phyloP scores from a whole-genome alignment of 2,888 invertebrate genomes.

The Theodoxus fluviatilis region DNA sequence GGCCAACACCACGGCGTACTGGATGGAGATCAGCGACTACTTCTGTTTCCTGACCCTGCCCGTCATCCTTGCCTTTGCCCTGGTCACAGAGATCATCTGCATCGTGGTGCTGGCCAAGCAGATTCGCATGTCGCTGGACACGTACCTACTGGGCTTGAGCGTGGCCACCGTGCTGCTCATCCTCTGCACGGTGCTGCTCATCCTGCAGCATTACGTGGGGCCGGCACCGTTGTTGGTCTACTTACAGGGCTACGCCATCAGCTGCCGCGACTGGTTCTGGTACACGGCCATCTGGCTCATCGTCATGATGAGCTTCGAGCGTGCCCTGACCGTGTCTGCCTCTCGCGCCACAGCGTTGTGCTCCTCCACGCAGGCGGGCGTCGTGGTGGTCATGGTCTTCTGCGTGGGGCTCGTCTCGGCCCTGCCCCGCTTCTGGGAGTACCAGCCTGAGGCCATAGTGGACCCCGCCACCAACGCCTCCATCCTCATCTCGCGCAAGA shows the following conservation, averaged over 20 bases:
- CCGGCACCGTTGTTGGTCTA: constrained; percentile 44
- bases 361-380: constrained; percentile 51
- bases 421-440: constrained; percentile 61
- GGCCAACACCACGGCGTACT: constrained; percentile 36
- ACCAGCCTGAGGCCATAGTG: constrained; percentile 40
- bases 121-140: constrained; percentile 53
- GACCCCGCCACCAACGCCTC: constrained; percentile 42
- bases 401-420: constrained; percentile 57
- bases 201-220: constrained; percentile 55
- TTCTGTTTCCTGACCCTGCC: constrained; percentile 55
- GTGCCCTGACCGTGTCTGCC: constrained; percentile 51
- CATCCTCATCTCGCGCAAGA: constrained; percentile 43
- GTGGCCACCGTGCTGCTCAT: constrained; percentile 47
- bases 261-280: constrained; percentile 59
- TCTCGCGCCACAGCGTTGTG: constrained; percentile 49
- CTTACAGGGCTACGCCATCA: constrained; percentile 52
- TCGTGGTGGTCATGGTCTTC: constrained; percentile 54
- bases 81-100: constrained; percentile 54
- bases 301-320: constrained; percentile 56
- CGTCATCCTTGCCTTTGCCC: constrained; percentile 48
- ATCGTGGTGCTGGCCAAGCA: constrained; percentile 54
- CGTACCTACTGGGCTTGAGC: constrained; percentile 56
- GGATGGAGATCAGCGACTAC: constrained; percentile 52
- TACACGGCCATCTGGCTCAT: constrained; percentile 60
- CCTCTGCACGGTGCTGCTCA: constrained; percentile 41